Percentiles rank a stretch among this genome's conserved stretches.
phyloP scores from a whole-genome alignment of 2,797 vertebrate species.

The Lateolabrax maculatus region DNA sequence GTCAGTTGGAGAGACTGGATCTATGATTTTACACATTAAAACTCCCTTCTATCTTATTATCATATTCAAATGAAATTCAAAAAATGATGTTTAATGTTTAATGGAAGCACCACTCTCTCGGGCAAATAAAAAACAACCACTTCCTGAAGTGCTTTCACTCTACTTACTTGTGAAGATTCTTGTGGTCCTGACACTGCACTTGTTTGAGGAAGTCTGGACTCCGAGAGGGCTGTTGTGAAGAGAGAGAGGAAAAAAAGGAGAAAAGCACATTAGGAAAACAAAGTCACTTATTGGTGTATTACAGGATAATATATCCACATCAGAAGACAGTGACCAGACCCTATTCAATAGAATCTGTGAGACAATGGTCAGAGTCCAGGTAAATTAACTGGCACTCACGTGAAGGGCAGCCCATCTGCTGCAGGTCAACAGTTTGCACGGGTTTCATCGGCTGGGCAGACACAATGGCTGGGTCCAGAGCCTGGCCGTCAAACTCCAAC shows the following conservation, averaged over 20 bases:
- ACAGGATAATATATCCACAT: neutral
- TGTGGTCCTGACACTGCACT: conserved; percentile 89
- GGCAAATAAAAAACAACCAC: neutral
- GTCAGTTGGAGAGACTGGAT: conserved; percentile 37
- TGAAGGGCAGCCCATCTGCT: conserved; percentile 88
- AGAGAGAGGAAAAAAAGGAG: conserved; percentile 22
- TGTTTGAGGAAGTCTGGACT: conserved; percentile 92
- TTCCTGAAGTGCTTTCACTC: conserved; percentile 13
- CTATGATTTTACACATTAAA: conserved; percentile 2
- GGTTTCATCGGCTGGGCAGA: conserved; percentile 98
- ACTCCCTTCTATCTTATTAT: conserved; percentile 3
- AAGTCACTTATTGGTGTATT: neutral
- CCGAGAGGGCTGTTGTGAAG: conserved; percentile 87
- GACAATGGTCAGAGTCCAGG: neutral
- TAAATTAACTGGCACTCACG: conserved; percentile 52
- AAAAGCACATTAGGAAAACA: conserved; percentile 1
- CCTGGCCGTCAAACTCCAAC: conserved; percentile 98
- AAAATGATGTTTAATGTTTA: conserved; percentile 1
- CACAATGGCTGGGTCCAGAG: conserved; percentile 97
- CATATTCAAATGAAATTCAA: conserved; percentile 10
- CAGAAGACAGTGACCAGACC: neutral
- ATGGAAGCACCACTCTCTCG: neutral
- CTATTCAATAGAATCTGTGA: neutral
- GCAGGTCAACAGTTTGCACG: conserved; percentile 90
- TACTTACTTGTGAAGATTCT: conserved; percentile 93